Evolutionary conservation across 2,113 vertebrate genomes (phyloP).

Genomic region (Cottus gobio): DNA sequence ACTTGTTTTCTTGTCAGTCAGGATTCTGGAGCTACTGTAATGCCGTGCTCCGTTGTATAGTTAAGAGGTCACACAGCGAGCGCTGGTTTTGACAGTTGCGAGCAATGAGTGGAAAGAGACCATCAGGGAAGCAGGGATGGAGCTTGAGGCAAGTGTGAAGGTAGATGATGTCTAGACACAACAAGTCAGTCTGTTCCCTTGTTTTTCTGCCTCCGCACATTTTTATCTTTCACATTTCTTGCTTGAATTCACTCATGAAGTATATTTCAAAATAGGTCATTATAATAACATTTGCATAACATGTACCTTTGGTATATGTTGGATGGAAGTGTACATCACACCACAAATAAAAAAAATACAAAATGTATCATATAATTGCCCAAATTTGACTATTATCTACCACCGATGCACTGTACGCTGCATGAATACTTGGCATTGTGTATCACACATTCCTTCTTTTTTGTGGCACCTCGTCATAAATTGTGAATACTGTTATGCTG

Average conservation of each 20-base stretch:
- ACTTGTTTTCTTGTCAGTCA: slow-evolving; percentile 31
- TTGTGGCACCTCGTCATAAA: background rate
- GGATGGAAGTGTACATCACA: background rate
- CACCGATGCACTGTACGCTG: background rate
- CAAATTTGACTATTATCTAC: background rate
- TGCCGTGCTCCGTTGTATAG: slow-evolving; percentile 30
- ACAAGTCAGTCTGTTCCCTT: background rate
- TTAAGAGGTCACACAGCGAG: slow-evolving; percentile 48
- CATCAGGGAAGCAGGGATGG: slow-evolving; percentile 18
- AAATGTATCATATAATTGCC: background rate
- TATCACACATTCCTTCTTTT: background rate
- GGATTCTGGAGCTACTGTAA: slow-evolving; percentile 32
- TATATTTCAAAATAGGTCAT: background rate
- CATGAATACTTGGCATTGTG: background rate
- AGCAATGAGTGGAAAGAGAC: slow-evolving; percentile 32
- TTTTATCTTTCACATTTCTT: background rate
- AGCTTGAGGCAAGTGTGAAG: slow-evolving; percentile 7
- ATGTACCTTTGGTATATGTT: background rate
- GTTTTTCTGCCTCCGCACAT: background rate
- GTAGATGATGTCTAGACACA: slow-evolving; percentile 34
- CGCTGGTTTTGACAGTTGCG: slow-evolving; percentile 31
- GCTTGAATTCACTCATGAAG: background rate
- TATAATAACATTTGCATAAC: background rate
- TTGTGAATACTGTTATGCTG: background rate
- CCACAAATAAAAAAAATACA: background rate